These are phyloP conservation scores for Entelurus aequoreus DNA, from an alignment of 2,113 vertebrate species.

Conservation along the genomic window DNA sequence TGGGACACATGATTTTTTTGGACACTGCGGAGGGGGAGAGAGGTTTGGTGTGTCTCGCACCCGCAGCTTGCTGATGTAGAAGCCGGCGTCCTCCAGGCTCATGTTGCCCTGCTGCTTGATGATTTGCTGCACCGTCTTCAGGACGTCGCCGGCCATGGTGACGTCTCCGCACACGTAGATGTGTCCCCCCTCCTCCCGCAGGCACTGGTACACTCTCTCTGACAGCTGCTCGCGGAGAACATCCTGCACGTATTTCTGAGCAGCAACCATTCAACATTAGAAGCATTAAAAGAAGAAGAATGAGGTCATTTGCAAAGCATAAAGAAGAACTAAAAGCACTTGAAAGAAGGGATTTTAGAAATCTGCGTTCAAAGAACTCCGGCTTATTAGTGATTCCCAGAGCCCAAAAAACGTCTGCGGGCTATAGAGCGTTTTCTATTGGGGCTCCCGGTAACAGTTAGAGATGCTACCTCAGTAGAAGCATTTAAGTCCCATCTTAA, in stretches of 20 bases:
- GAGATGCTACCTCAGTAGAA: too few species aligned
- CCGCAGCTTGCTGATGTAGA: slow-evolving; percentile 92
- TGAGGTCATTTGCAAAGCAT: neutral
- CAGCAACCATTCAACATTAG: neutral
- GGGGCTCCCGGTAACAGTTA: too few species aligned
- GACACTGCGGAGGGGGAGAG: neutral
- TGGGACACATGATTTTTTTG: neutral
- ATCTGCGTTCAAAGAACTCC: too few species aligned
- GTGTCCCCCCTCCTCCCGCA: slow-evolving; percentile 90
- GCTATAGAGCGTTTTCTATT: too few species aligned
- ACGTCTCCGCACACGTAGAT: slow-evolving; percentile 96
- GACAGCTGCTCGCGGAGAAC: slow-evolving; percentile 89
- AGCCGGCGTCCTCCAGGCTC: slow-evolving; percentile 82
- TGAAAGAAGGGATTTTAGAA: too few species aligned
- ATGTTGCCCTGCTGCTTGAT: slow-evolving; percentile 84
- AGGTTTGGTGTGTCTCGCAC: slow-evolving; percentile 61
- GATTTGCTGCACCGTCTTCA: slow-evolving; percentile 90
- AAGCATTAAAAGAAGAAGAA: neutral
- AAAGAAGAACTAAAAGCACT: neutral
- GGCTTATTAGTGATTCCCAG: too few species aligned
- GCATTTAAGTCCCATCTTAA: too few species aligned
- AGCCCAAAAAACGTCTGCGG: too few species aligned
- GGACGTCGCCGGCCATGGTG: slow-evolving; percentile 94
- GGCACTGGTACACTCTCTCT: slow-evolving; percentile 78
- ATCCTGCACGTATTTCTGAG: slow-evolving; percentile 96